These are phyloP conservation scores for Lathronympha strigana DNA, from an alignment of 2,888 invertebrate species.

Conservation along the genomic window DNA sequence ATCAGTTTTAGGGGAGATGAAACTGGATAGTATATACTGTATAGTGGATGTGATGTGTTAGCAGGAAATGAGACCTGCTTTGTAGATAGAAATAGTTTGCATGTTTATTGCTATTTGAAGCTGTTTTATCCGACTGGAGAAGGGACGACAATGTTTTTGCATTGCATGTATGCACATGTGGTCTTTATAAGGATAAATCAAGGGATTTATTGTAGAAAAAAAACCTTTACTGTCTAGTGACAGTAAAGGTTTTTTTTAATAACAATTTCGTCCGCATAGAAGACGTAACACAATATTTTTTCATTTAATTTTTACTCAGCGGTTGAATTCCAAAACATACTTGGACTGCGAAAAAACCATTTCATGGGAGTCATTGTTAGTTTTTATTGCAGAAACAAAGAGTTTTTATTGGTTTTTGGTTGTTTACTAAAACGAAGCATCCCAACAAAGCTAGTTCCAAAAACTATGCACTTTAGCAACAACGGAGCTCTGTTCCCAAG, in stretches of 20 bases:
- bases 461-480: background rate
- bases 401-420: background rate
- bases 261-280: too few species aligned
- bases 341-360: too few species aligned
- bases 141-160: background rate
- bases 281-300: too few species aligned
- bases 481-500: background rate
- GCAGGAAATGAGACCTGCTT: slow-evolving; percentile 27
- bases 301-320: too few species aligned
- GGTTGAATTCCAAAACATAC: too few species aligned
- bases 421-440: background rate
- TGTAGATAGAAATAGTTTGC: slow-evolving; percentile 12
- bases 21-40: slow-evolving; percentile 17
- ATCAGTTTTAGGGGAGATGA: slow-evolving; percentile 21
- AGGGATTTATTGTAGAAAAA: too few species aligned
- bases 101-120: slow-evolving; percentile 13
- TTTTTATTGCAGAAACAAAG: background rate
- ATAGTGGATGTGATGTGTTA: slow-evolving; percentile 10
- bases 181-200: too few species aligned
- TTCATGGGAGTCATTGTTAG: too few species aligned
- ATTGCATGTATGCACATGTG: background rate
- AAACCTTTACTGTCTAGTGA: too few species aligned
- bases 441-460: background rate
- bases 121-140: slow-evolving; percentile 3
- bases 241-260: too few species aligned